Evolutionary conservation across 1,140 invertebrate genomes (phyloP), one percentile per base, ranked within the genome.

Genomic region (Cherax quadricarinatus): DNA sequence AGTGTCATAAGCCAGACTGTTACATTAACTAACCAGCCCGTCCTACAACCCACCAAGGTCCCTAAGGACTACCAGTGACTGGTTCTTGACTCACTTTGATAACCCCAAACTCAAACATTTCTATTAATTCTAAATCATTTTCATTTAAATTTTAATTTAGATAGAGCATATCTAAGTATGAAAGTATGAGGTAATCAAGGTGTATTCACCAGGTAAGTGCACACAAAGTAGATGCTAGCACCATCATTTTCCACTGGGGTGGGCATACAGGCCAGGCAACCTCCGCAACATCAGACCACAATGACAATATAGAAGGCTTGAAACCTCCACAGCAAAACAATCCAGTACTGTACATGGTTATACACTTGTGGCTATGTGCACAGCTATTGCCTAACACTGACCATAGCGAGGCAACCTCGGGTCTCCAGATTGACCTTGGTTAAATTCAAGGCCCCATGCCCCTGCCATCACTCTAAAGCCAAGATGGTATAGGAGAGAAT

Each of bases 311-410:
- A 91, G 89, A 80, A 91, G 90, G 90, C 84, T 86, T 60, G 62
- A 86, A 78, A 91, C 90, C 90, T 86, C 90, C 78, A 80, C 84
- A 87, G 60, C 84, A 81, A 91, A 89, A 91, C 86, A 75, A 87
- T 83, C 85, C 84, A 70, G 85, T 83, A 86, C 30, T 41, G 30
- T 41, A 91, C 90, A 86, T 86, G 66, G 90, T 91, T 91, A 91
- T 91, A 91, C 90, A 91, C 90, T 82, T 80, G 84, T 86, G 84
- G 90, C 90, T 91, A 60, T 87, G 90, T 73, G 79, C 84, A 85
- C 85, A 91, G 90, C 90, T 91, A 91, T 87, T 91, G 90, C 90
- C 90, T 91, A 91, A 91, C 90, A 91, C 90, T 91, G 90, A 91
- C 90, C 90, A 91, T 91, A 60, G 90, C 90, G 62, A 86, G 87